phyloP scores from a whole-genome alignment of 2,888 invertebrate species.

The Melieria picta region DNA sequence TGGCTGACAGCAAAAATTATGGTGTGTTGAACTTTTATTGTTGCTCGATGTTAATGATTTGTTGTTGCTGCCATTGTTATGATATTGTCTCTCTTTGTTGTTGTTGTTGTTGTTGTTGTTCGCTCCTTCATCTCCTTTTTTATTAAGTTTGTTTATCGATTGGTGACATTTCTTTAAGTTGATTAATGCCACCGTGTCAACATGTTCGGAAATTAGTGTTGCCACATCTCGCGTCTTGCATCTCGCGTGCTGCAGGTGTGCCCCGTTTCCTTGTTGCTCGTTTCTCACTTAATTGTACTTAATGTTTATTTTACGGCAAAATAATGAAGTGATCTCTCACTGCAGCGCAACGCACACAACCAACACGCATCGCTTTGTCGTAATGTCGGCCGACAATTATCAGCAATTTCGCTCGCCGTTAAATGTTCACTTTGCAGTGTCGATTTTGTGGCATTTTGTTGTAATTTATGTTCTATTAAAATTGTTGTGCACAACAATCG shows the following conservation, averaged over 20 bases:
- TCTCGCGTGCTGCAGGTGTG: constrained; percentile 2
- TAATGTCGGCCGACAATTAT: too few species aligned
- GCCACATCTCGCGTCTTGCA: not conserved
- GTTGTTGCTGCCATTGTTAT: constrained; percentile 24
- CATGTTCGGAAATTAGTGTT: constrained; percentile 30
- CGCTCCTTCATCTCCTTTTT: constrained; percentile 7
- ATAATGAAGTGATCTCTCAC: constrained; percentile 22
- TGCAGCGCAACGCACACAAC: not conserved
- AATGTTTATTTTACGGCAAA: constrained; percentile 24
- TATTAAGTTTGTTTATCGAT: not conserved
- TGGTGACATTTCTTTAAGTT: constrained; percentile 13
- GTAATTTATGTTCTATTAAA: too few species aligned
- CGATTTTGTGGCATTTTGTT: too few species aligned
- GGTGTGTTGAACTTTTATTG: constrained; percentile 38
- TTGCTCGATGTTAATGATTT: constrained; percentile 33
- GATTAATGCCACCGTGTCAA: constrained; percentile 37
- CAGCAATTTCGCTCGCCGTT: too few species aligned
- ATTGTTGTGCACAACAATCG: too few species aligned
- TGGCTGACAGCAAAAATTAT: constrained; percentile 31
- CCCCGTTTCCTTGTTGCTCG: too few species aligned
- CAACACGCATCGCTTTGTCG: too few species aligned
- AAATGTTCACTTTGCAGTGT: too few species aligned
- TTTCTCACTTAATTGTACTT: not conserved
- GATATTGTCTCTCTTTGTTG: not conserved
- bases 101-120: constrained; percentile 24